A percentile compares a stretch with the other conserved stretches of the same genome.
Evolutionary conservation across 2,888 invertebrate species (phyloP).

Genomic region (Lepidocyrtinus sp.): DNA sequence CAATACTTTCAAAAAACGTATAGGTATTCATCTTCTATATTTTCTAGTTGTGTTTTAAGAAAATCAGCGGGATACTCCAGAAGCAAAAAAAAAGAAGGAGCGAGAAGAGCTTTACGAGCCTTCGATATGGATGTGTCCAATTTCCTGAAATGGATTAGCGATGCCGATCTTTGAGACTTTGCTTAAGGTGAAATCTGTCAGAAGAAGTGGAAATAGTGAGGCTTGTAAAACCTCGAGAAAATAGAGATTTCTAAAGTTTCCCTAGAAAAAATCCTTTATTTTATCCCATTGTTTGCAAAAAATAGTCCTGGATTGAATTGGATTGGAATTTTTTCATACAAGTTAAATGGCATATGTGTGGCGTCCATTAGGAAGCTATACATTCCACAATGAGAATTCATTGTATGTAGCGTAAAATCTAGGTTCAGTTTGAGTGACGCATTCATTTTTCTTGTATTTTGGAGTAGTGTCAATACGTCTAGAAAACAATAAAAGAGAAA

Average conservation of each 20-base stretch:
- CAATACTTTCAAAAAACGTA: conserved; percentile 2
- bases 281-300: no score
- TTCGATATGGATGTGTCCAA: conserved; percentile 69
- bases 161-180: conserved; percentile 61
- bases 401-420: conserved; percentile 5
- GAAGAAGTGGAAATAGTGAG: neutral
- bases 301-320: neutral
- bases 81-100: conserved; percentile 1
- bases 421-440: conserved; percentile 14
- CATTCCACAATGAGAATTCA: neutral
- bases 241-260: conserved; percentile 8
- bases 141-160: conserved; percentile 70
- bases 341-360: no score
- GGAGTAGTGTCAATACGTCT: conserved; percentile 7
- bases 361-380: neutral
- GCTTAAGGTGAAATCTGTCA: conserved; percentile 67
- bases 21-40: neutral
- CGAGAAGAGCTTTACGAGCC: conserved; percentile 64
- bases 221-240: neutral
- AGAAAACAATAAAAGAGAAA: neutral
- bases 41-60: no score
- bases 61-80: conserved; percentile 11
- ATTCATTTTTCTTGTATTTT: conserved; percentile 3
- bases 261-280: no score
- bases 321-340: no score